Base-by-base conservation (phyloP, 2,888 invertebrate species). In the Trissolcus japonicus region DNA sequence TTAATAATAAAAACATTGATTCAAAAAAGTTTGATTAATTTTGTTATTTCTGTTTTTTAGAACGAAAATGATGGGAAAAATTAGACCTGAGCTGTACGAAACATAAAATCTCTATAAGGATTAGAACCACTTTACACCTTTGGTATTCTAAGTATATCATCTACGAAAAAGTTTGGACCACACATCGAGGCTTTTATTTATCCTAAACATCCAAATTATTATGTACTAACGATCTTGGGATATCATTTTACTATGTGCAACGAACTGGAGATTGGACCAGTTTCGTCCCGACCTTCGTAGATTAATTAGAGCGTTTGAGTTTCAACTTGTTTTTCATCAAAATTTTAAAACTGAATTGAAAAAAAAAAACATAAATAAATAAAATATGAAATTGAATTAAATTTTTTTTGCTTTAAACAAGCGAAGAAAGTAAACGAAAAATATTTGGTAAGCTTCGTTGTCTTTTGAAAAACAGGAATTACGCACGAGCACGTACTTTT, bases 401-500 rank as follows among this genome's bases (percentile, higher is more conserved):
- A n/a, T n/a, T 61, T 50, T n/a, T 43, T 61, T 19, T 51, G 35
- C n/a, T 25, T 0, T 1, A 14, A 17, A 2, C 16, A 6, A 1
- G 2, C 6, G 6, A 29, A 29, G 29, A 29, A 29, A 29, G 6
- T 29, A 29, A 4, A 29, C 9, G 6, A 29, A 29, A 29, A 29
- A 29, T 4, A 2, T 6, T n/a, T 35, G 35, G 53, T 35, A 9
- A 35, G 35, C 35, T 35, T 48, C 54, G 53, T 62, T 68, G 48
- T 9, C 63, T n/a, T 21, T 43, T 11, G 29, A 61, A 55, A 62
- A 62, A 62, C 63, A 56, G 78, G 78, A 78, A 71, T 78, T 78
- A 71, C 78, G 78, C 78, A 68, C 72, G 74, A 78, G 66, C 78
- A 75, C 78, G 75, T 75, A 67, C 62, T 67, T 63, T 78, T 75